Conservation (phyloP, 2,888 invertebrate species). For the Cetonia aurata region DNA sequence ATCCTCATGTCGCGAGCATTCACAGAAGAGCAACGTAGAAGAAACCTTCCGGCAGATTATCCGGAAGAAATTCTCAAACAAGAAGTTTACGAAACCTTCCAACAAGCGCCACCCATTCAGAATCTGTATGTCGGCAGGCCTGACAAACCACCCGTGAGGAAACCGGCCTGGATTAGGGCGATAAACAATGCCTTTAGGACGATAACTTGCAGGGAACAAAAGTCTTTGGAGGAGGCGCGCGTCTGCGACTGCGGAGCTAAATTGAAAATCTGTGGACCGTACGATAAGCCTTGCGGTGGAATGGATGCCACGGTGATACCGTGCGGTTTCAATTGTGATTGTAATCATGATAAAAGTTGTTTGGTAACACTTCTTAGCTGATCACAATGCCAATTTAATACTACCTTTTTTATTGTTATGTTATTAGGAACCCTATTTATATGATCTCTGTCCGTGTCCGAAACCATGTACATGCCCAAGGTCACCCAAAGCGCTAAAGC, state of each 20-base stretch:
- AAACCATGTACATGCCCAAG: slow-evolving; percentile 20
- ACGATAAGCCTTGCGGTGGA: slow-evolving; percentile 4
- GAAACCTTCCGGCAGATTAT: neutral
- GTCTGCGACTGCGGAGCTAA: slow-evolving; percentile 17
- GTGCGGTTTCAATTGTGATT: slow-evolving; percentile 17
- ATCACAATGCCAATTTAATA: neutral
- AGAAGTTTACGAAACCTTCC: neutral
- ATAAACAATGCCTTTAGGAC: slow-evolving; percentile 14
- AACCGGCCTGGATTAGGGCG: slow-evolving; percentile 6
- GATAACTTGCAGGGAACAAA: neutral
- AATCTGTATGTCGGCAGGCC: neutral
- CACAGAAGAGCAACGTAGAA: neutral
- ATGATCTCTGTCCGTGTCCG: slow-evolving; percentile 4
- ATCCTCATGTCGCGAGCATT: slow-evolving; percentile 5
- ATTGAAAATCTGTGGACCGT: slow-evolving; percentile 19
- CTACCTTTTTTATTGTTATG: neutral
- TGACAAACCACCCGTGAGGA: neutral
- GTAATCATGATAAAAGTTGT: neutral
- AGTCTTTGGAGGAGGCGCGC: neutral
- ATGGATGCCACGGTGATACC: neutral
- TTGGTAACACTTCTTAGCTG: neutral
- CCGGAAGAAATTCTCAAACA: slow-evolving; percentile 11
- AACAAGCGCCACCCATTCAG: neutral
- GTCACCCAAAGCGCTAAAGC: too few relatives aligned
- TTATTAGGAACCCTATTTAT: slow-evolving; percentile 5